A percentile compares a stretch with the other conserved stretches of the same genome.
These are phyloP conservation scores for Egretta garzetta DNA, from an alignment of 2,113 vertebrate species.

Conservation along the genomic window DNA sequence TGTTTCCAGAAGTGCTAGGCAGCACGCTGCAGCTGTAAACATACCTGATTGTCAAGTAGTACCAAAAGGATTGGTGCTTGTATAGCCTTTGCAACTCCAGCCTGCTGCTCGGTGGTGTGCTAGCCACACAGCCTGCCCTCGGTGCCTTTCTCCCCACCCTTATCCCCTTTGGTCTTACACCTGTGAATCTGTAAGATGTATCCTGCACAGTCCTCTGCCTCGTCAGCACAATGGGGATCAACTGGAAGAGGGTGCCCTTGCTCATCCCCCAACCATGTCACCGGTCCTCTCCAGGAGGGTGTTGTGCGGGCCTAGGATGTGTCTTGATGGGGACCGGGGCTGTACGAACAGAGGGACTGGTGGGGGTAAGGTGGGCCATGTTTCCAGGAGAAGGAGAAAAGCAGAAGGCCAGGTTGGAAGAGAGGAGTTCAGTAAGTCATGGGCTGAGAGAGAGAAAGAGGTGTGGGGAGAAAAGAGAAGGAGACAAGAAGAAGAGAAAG, in stretches of 20 bases:
- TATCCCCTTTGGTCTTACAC: not conserved
- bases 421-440: not conserved
- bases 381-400: not conserved
- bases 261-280: not conserved
- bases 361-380: not conserved
- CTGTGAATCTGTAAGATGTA: not conserved
- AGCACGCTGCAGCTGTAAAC: not conserved
- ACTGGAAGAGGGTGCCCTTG: not conserved
- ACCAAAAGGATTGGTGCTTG: not conserved
- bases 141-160: not conserved
- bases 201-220: not conserved
- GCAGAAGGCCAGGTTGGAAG: not conserved
- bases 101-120: not conserved
- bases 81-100: not conserved
- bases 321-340: not conserved
- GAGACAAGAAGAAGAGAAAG: not conserved
- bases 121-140: rapidly evolving
- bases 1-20: not conserved
- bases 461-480: not conserved
- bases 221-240: not conserved
- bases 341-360: not conserved
- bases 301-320: not conserved
- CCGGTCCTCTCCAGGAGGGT: not conserved
- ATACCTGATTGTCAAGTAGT: not conserved
- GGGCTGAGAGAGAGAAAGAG: not conserved